Evolutionary conservation across 2,888 invertebrate species (phyloP).

Genomic region (Scotopteryx bipunctaria): DNA sequence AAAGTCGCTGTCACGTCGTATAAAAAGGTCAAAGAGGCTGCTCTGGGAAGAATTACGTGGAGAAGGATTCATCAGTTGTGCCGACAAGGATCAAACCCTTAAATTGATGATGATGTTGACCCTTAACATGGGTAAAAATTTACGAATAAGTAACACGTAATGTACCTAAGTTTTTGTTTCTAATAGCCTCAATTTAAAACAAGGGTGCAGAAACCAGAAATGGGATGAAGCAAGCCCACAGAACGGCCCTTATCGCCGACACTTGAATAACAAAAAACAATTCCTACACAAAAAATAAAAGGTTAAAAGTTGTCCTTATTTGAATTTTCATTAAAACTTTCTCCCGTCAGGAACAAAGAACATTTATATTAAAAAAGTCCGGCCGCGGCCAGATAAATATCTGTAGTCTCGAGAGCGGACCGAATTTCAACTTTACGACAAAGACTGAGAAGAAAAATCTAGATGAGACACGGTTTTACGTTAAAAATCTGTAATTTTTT

Average conservation of each 20-base stretch:
- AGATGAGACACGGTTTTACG: slow-evolving; percentile 42
- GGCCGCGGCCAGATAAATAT: slow-evolving; percentile 81
- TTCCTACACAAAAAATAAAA: slow-evolving; percentile 65
- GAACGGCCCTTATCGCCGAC: slow-evolving; percentile 44
- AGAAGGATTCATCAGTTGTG: no score
- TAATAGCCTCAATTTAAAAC: slow-evolving; percentile 3
- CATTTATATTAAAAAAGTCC: slow-evolving; percentile 84
- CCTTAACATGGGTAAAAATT: background rate
- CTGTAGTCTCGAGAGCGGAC: slow-evolving; percentile 80
- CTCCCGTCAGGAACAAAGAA: slow-evolving; percentile 82
- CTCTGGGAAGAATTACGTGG: no score
- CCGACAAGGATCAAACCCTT: no score
- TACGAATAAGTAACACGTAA: background rate
- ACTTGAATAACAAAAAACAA: slow-evolving; percentile 69
- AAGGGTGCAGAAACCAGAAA: background rate
- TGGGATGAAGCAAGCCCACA: slow-evolving; percentile 27
- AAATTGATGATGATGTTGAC: no score
- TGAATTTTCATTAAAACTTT: slow-evolving; percentile 81
- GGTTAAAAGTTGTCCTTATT: slow-evolving; percentile 78
- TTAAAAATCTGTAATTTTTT: background rate
- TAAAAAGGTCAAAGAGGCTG: no score
- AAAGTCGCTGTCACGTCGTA: no score
- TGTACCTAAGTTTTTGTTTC: background rate
- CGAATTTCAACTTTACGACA: slow-evolving; percentile 73
- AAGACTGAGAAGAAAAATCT: slow-evolving; percentile 46